Conservation (phyloP, 2,888 invertebrate genomes). For the Galerucella calmariensis region DNA sequence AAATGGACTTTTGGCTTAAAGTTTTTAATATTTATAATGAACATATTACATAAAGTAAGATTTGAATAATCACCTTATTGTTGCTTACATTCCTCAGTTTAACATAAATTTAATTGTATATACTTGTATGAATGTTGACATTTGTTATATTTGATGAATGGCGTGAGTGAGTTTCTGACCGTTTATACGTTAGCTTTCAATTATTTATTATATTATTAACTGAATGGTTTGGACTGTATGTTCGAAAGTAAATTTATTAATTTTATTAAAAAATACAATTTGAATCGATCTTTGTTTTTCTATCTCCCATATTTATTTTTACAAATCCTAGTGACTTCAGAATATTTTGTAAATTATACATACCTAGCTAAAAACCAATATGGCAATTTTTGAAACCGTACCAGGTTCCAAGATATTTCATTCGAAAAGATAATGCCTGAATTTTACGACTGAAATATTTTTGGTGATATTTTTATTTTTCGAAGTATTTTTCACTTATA, state of each 20-base stretch:
- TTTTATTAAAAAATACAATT: constrained; percentile 25
- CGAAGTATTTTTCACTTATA: too few relatives aligned
- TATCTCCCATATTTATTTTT: neutral
- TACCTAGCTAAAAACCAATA: too few relatives aligned
- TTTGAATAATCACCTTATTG: neutral
- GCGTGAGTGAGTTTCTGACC: constrained; percentile 7
- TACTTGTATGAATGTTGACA: constrained; percentile 31
- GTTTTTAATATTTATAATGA: neutral
- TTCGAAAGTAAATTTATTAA: constrained; percentile 3
- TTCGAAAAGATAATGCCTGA: too few relatives aligned
- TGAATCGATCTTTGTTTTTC: neutral
- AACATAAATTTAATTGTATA: constrained; percentile 36
- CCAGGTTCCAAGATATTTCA: too few relatives aligned
- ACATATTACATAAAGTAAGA: constrained; percentile 21
- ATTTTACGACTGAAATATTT: too few relatives aligned
- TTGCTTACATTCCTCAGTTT: neutral
- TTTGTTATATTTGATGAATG: constrained; percentile 13
- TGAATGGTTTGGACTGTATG: constrained; percentile 22
- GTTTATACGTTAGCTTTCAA: constrained; percentile 18
- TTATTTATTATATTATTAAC: constrained; percentile 28
- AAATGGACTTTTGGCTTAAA: too few relatives aligned
- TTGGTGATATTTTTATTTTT: too few relatives aligned
- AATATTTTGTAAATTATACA: too few relatives aligned
- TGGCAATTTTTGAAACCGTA: too few relatives aligned
- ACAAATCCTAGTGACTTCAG: too few relatives aligned